Conservation (phyloP, 2,113 vertebrate genomes). For the Pelvicachromis taeniatus region DNA sequence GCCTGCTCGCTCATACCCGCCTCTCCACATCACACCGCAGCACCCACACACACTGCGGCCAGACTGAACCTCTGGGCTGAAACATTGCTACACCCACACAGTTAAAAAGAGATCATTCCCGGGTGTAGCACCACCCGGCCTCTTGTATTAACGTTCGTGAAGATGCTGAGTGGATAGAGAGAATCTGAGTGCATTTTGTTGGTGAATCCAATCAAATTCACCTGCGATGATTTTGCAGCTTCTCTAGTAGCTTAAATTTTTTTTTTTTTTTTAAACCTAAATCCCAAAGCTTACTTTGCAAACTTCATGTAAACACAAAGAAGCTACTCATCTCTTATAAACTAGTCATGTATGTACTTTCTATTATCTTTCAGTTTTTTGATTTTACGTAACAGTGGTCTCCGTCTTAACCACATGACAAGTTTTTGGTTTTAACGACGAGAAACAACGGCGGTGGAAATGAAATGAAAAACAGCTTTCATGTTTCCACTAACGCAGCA, state of each 20-base stretch:
- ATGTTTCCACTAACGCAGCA: neutral
- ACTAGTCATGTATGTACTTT: neutral
- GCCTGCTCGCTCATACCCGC: neutral
- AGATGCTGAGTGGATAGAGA: neutral
- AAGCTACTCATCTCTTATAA: neutral
- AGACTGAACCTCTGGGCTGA: conserved; percentile 23
- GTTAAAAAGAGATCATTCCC: conserved; percentile 5
- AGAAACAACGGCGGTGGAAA: neutral
- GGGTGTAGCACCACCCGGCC: neutral
- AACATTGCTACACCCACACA: conserved; percentile 41
- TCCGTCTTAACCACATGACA: neutral
- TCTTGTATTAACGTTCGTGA: neutral
- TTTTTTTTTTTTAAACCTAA: too few species aligned
- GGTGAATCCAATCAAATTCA: neutral
- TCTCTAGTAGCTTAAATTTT: neutral
- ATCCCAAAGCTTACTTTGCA: neutral
- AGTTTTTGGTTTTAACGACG: neutral
- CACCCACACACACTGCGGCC: conserved; percentile 39
- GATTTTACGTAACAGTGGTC: neutral
- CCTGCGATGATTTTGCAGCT: neutral
- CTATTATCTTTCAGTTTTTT: neutral
- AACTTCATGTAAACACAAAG: neutral
- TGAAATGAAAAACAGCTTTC: neutral
- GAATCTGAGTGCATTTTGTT: neutral
- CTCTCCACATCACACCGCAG: conserved; percentile 36